Evolutionary conservation across 2,797 vertebrate species (phyloP), one percentile per base, ranked within the genome.

Genomic region (Propithecus perrieri): DNA sequence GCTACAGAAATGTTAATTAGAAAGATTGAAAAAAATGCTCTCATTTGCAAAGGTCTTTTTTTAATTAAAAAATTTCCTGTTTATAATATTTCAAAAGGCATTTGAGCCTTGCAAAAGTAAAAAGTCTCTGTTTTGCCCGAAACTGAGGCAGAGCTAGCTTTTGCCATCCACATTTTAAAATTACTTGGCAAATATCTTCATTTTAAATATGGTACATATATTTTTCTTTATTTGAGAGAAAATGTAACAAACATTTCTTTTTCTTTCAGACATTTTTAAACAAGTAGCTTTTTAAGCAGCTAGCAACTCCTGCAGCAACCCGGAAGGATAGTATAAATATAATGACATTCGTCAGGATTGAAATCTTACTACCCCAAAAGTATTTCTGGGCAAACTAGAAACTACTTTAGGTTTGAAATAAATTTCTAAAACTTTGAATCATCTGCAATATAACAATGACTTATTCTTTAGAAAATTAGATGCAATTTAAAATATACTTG

Each of bases 381-480:
- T 78, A 71, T 96, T 95, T 95, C 43, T 92, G 24, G 41, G 78
- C 13, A 90, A 94, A 59, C 43, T 30, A 94, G 90, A 89, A 96
- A 67, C 59, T 85, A 61, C 57, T 90, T 83, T 72, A 80, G 50
- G 33, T 71, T 86, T 48, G 26, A 74, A 59, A 87, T 87, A 88
- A 96, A 92, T 95, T 94, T 95, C 30, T 93, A 93, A 90, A 92
- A 90, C 67, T 91, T 92, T 71, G 79, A 95, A 76, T 94, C 50
- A 22, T 95, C 69, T 94, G 43, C 55, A 75, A 8, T 85, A 41
- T 12, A 61, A 26, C 28, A 83, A 88, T 88, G 53, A 92, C n/a
- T 65, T 35, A 95, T 94, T 95, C 72, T 96, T 95, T 88, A 85
- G 59, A 91, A 97, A 95, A 92, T 91, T 92, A 96, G 86, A 87